Conservation (phyloP, 2,888 invertebrate species). For the Temnothorax rugatulus region DNA sequence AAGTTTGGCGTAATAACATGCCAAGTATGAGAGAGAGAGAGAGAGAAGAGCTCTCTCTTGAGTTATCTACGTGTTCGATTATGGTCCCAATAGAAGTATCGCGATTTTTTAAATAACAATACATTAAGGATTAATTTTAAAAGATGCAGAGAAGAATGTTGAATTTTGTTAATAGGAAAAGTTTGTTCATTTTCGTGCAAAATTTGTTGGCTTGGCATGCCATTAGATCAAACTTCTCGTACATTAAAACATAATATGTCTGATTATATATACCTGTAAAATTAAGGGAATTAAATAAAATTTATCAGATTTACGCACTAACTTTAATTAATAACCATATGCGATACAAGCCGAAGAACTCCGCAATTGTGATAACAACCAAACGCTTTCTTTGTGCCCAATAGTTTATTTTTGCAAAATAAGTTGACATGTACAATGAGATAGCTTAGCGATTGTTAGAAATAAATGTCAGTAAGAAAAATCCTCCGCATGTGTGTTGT, state of each 20-base stretch:
- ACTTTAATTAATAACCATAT: background rate
- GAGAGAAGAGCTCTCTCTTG: background rate
- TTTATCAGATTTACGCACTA: background rate
- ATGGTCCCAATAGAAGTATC: constrained; percentile 13
- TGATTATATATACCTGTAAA: background rate
- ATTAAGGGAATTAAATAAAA: constrained; percentile 6
- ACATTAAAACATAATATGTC: constrained; percentile 16
- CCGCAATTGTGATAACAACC: background rate
- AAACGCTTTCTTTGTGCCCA: constrained; percentile 64
- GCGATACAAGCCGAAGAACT: background rate
- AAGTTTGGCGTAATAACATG: background rate
- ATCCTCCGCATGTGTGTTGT: constrained; percentile 25
- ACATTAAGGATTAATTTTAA: background rate
- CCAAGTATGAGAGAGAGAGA: background rate
- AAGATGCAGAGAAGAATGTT: background rate
- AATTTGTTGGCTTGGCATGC: background rate
- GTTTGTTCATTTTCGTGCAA: background rate
- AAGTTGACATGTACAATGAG: constrained; percentile 85
- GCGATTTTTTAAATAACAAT: background rate
- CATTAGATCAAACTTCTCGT: constrained; percentile 36
- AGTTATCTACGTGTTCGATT: constrained; percentile 16
- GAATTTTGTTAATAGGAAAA: background rate
- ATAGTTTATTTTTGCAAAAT: constrained; percentile 84
- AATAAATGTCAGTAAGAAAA: constrained; percentile 77
- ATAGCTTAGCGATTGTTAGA: constrained; percentile 79